These are phyloP conservation scores for Neosilurus mollespiculum DNA, from an alignment of 2,797 vertebrate species.

Conservation along the genomic window DNA sequence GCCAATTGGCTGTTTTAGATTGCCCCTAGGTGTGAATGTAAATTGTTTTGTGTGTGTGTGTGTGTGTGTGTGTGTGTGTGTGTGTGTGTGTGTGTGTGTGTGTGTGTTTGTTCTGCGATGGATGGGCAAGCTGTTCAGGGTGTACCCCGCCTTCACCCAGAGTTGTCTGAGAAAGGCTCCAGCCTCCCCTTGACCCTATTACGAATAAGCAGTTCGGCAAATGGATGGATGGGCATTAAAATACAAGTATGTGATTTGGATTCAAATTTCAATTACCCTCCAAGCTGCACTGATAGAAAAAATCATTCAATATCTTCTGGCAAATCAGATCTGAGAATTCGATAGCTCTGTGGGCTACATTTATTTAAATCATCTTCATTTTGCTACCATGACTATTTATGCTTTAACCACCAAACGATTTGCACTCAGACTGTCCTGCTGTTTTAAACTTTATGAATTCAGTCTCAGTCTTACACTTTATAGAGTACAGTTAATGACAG, in stretches of 20 bases:
- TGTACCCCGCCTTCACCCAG: no score
- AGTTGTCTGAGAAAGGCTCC: no score
- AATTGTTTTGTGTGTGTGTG: no score
- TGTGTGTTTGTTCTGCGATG: no score
- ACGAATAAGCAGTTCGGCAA: no score
- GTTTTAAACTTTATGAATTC: conserved; percentile 48
- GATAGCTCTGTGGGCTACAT: neutral
- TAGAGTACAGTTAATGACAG: conserved; percentile 42
- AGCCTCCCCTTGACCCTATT: no score
- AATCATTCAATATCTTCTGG: neutral
- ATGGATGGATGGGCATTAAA: neutral
- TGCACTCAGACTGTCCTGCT: conserved; percentile 34
- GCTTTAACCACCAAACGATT: neutral
- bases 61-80: no score
- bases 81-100: no score
- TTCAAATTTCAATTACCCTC: neutral
- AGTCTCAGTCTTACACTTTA: conserved; percentile 30
- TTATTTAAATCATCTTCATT: conserved; percentile 4
- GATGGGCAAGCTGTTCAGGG: no score
- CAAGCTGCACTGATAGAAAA: neutral
- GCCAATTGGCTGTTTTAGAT: no score
- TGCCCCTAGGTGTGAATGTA: no score
- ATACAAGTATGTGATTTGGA: neutral
- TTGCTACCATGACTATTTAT: neutral
- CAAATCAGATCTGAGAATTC: neutral